Evolutionary conservation across 2,113 vertebrate species (phyloP).

Genomic region (Tachysurus fulvidraco): DNA sequence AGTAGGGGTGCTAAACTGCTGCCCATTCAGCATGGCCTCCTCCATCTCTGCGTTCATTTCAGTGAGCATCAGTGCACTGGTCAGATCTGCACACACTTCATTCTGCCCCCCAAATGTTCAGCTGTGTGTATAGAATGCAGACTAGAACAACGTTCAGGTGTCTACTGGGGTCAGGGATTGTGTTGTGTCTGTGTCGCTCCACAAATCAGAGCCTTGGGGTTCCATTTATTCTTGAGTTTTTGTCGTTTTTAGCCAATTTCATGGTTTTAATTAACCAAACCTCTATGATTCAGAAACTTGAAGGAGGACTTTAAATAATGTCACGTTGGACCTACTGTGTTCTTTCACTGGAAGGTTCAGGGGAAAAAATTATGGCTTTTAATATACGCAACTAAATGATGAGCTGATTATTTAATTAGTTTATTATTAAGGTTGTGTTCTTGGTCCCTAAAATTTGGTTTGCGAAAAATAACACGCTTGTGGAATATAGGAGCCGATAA

Average conservation of each 20-base stretch:
- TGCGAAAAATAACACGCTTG: neutral
- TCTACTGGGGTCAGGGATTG: too few relatives aligned
- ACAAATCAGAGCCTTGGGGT: neutral
- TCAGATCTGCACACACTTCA: neutral
- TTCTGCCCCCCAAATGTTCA: neutral
- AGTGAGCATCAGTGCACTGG: neutral
- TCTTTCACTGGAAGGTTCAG: neutral
- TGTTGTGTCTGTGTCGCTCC: neutral
- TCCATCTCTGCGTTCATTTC: constrained; percentile 28
- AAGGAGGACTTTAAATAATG: neutral
- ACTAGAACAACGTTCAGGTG: too few relatives aligned
- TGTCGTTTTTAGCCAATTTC: neutral
- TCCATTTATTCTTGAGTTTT: neutral
- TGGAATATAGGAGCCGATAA: too few relatives aligned
- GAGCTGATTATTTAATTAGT: neutral
- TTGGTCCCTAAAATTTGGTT: neutral
- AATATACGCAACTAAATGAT: neutral
- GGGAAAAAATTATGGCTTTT: neutral
- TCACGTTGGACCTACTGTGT: neutral
- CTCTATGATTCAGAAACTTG: neutral
- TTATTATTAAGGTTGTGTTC: neutral
- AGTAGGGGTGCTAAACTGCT: neutral
- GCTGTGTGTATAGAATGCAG: too few relatives aligned
- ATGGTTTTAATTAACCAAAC: neutral
- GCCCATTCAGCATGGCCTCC: constrained; percentile 1